Percentiles rank a stretch among this genome's conserved stretches.
These are phyloP conservation scores for Eublepharis macularius DNA, from an alignment of 2,113 vertebrate species.

Conservation along the genomic window DNA sequence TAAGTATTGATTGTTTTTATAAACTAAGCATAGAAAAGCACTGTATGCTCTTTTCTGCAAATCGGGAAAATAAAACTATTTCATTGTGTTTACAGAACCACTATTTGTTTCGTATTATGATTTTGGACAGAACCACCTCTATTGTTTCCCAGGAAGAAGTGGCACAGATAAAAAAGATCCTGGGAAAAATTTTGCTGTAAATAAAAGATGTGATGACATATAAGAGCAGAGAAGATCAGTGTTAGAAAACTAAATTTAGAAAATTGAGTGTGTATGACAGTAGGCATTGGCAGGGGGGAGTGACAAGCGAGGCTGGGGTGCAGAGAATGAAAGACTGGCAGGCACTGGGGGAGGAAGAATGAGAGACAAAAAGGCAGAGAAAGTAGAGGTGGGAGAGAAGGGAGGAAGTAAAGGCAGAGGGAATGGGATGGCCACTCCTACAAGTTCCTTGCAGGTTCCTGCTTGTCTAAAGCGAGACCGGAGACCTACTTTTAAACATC, in stretches of 20 bases:
- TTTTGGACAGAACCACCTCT: background rate
- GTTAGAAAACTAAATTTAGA: background rate
- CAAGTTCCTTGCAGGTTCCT: too few species aligned
- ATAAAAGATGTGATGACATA: background rate
- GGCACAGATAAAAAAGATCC: background rate
- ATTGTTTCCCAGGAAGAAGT: background rate
- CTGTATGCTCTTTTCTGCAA: constrained; percentile 58
- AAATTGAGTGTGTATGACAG: too few species aligned
- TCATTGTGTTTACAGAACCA: constrained; percentile 62
- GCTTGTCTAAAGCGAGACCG: too few species aligned
- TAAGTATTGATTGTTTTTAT: constrained; percentile 62
- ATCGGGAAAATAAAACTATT: constrained; percentile 73
- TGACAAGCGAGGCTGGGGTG: too few species aligned
- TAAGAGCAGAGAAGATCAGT: background rate
- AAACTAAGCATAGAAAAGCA: constrained; percentile 47
- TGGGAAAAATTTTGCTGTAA: background rate
- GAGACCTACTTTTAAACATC: too few species aligned
- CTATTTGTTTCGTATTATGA: background rate
- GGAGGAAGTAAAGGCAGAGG: too few species aligned
- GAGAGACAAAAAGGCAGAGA: too few species aligned
- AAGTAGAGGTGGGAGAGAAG: too few species aligned
- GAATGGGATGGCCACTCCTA: too few species aligned
- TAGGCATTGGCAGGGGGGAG: too few species aligned
- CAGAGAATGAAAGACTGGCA: too few species aligned
- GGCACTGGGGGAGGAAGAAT: too few species aligned